Evolutionary conservation across 64 coral and sea anemone genomes (phyloP).

Genomic region (Pachyseris speciosa): DNA sequence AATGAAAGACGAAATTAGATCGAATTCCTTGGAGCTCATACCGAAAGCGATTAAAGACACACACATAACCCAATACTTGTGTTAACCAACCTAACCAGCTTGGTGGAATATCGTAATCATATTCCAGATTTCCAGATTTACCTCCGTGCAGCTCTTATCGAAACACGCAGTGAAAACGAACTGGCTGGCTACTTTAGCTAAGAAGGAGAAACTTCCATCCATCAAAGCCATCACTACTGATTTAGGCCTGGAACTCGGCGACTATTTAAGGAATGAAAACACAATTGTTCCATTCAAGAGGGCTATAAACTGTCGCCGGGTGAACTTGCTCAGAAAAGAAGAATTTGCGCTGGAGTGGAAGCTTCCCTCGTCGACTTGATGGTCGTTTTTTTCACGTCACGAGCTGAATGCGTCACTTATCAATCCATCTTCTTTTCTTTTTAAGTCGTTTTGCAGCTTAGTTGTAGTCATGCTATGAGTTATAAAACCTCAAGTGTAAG

Average conservation of each 20-base stretch:
- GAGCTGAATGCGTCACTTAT: too few species aligned
- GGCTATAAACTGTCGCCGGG: slow-evolving; percentile 13
- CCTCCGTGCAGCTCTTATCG: neutral
- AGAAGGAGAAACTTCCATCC: neutral
- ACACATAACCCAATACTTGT: neutral
- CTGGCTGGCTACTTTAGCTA: neutral
- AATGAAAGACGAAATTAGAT: too few species aligned
- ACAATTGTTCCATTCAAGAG: slow-evolving; percentile 27
- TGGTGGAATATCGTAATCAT: slow-evolving; percentile 38
- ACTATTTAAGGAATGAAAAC: slow-evolving; percentile 29
- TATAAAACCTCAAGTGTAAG: too few species aligned
- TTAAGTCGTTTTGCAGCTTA: too few species aligned
- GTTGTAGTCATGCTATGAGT: too few species aligned
- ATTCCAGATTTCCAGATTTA: too few species aligned
- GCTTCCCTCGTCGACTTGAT: neutral
- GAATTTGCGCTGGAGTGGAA: slow-evolving; percentile 49
- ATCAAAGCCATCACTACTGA: neutral
- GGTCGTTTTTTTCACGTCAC: too few species aligned
- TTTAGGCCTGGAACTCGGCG: slow-evolving; percentile 12
- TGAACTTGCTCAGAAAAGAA: neutral
- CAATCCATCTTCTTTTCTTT: too few species aligned
- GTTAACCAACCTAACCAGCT: neutral
- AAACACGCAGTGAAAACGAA: neutral
- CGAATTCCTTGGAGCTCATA: neutral
- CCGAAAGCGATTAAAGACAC: slow-evolving; percentile 16